These are phyloP conservation scores for Meteorus sp. DNA, from an alignment of 1,140 invertebrate species.

Conservation along the genomic window DNA sequence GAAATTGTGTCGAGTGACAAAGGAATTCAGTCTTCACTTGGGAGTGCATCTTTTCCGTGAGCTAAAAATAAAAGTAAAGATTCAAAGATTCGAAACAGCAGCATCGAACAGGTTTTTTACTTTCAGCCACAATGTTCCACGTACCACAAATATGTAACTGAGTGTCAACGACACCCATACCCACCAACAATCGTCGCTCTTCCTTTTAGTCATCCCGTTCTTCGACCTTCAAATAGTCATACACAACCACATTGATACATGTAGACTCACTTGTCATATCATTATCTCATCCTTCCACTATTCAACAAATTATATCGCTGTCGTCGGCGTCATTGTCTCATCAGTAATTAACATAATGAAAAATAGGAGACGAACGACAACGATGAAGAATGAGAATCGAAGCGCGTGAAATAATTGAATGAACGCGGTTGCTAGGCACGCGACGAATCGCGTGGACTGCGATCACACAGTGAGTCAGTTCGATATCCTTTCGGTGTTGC, in stretches of 20 bases:
- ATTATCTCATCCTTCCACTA: no score
- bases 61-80: conserved; percentile 20
- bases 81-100: conserved; percentile 16
- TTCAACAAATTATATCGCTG: no score
- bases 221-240: background rate
- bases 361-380: background rate
- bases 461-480: conserved; percentile 19
- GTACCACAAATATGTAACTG: background rate
- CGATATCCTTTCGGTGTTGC: conserved; percentile 22
- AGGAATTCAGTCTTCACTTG: background rate
- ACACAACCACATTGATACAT: no score
- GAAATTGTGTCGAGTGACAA: background rate
- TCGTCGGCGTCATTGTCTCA: no score
- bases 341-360: no score
- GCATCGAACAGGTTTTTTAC: conserved; percentile 28
- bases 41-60: conserved; percentile 11
- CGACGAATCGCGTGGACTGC: conserved; percentile 23
- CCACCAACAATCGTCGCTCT: background rate
- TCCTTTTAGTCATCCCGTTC: background rate
- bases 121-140: conserved; percentile 14
- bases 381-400: background rate
- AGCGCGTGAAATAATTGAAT: conserved; percentile 24
- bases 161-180: conserved; percentile 30
- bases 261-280: no score
- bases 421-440: conserved; percentile 27